phyloP scores from a whole-genome alignment of 2,888 invertebrate species.

The Mongoloraphidia duomilia region DNA sequence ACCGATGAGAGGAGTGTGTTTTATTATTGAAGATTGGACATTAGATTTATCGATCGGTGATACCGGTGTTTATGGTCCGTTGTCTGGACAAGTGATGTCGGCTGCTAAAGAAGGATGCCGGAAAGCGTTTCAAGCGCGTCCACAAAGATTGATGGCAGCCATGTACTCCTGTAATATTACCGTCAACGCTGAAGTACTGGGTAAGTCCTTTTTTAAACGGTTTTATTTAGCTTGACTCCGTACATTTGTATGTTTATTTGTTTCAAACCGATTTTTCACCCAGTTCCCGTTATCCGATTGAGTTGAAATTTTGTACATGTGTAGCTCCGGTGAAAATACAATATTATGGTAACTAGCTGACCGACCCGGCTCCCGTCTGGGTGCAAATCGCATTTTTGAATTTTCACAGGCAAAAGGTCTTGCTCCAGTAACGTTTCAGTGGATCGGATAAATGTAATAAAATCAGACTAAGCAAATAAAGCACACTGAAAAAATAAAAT shows the following conservation, averaged over 20 bases:
- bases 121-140: conserved; percentile 75
- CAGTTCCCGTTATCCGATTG: too few species aligned
- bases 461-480: too few species aligned
- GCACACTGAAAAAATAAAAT: too few species aligned
- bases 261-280: too few species aligned
- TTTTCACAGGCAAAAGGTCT: too few species aligned
- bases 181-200: conserved; percentile 75
- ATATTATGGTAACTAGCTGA: too few species aligned
- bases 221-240: background rate
- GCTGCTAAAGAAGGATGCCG: conserved; percentile 77
- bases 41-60: conserved; percentile 28
- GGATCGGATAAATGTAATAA: too few species aligned
- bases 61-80: conserved; percentile 28
- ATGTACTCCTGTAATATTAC: conserved; percentile 79
- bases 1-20: conserved; percentile 89
- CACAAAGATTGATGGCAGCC: conserved; percentile 84
- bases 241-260: background rate
- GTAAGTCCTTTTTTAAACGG: conserved; percentile 41
- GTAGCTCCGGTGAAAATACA: too few species aligned
- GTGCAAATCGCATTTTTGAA: too few species aligned
- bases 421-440: too few species aligned
- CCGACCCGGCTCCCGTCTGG: too few species aligned
- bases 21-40: conserved; percentile 75
- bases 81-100: conserved; percentile 80
- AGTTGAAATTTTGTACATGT: too few species aligned